Evolutionary conservation across 2,113 vertebrate genomes (phyloP), one percentile per base, ranked within the genome.

Genomic region (Menidia beryllina): DNA sequence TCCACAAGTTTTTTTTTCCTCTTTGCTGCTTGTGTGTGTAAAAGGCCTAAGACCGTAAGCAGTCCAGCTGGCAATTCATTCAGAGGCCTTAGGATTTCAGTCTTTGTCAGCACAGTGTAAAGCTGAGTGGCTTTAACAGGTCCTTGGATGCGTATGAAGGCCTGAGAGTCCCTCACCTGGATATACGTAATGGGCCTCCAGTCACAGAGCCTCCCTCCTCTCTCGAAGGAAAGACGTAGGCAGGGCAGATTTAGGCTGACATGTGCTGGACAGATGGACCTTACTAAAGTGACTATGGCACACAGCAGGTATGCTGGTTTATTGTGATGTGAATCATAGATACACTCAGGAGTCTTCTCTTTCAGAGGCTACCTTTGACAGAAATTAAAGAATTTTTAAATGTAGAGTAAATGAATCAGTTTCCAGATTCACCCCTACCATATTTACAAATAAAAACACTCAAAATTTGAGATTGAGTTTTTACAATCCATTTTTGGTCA

Each of bases 11-110:
- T 72, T 59, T 83, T 56, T 56, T 74, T 61, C n/a, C 69, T 82
- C 62, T 54, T 62, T 43, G 49, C 69, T 7, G 48, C 64, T 71
- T 66, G 64, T 74, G 75, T 83, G 80, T 79, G 75, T n/a, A n/a
- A 83, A 83, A 86, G 81, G 27, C 39, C 54, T 64, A 84, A 75
- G 84, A 88, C 81, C 25, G 24, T 84, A 78, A 86, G 86, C 81
- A 69, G 81, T 81, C 69, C 83, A 85, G 85, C 77, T 87, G 90
- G 81, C 74, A 79, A 90, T 84, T 61, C 73, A 58, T 70, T 91
- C 70, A 88, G 77, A 82, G 77, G 72, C 74, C 62, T 66, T 7
- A 14, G 38, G 65, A 75, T 48, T 81, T 75, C 63, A 43, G 72
- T 59, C 49, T 62, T 75, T 74, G 75, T 76, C 77, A 65, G 81